Conservation (phyloP, 2,113 vertebrate genomes). For the Tilapia sparmanii region DNA sequence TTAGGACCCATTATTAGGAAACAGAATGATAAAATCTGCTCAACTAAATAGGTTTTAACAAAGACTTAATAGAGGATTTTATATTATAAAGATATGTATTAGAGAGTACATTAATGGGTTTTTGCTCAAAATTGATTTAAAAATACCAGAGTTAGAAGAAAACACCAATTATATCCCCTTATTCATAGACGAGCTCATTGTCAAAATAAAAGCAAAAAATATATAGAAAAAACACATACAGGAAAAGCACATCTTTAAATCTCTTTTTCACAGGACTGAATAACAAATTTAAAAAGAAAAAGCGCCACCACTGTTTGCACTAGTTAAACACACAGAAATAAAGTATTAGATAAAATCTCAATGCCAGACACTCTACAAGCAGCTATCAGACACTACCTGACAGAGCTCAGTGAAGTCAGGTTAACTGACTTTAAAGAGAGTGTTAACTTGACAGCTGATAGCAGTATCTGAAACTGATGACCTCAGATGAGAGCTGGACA, state of each 20-base stretch:
- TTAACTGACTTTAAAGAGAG: background rate
- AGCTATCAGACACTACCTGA: background rate
- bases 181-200: background rate
- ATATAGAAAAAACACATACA: background rate
- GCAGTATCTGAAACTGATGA: background rate
- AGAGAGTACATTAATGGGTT: background rate
- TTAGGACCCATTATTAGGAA: background rate
- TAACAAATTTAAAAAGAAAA: background rate
- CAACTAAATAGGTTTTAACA: background rate
- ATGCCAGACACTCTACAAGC: background rate
- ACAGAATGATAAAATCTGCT: background rate
- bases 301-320: background rate
- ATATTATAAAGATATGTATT: background rate
- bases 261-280: background rate
- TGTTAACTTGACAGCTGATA: slow-evolving; percentile 14
- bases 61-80: background rate
- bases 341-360: background rate
- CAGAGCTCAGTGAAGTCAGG: background rate
- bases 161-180: background rate
- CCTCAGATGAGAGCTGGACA: background rate
- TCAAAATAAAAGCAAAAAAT: background rate
- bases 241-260: background rate
- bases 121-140: background rate
- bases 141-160: background rate
- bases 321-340: background rate